Conservation (phyloP, 1,140 invertebrate species). For the Coenobita brevimanus region DNA sequence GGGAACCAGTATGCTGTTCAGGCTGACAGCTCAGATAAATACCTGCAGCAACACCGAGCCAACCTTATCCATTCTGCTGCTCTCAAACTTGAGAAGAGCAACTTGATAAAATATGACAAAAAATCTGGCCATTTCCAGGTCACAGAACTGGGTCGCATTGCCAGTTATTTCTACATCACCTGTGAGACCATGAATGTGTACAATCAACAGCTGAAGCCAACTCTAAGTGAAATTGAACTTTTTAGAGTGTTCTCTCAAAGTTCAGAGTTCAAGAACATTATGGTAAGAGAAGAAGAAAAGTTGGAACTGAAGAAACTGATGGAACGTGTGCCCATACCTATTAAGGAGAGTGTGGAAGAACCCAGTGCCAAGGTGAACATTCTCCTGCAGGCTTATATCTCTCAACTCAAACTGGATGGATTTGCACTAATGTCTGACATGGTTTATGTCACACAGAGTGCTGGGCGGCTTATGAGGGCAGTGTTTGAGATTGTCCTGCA, state of each 20-base stretch:
- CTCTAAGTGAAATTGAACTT: slow-evolving; percentile 97
- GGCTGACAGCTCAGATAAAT: slow-evolving; percentile 90
- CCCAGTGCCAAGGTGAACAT: slow-evolving; percentile 98
- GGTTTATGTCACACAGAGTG: slow-evolving; percentile 99
- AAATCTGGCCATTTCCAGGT: slow-evolving; percentile 85
- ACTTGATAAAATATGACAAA: slow-evolving; percentile 95
- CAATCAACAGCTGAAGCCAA: slow-evolving; percentile 97
- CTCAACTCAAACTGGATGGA: slow-evolving; percentile 97
- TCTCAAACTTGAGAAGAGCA: slow-evolving; percentile 90
- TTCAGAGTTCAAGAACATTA: slow-evolving; percentile 92
- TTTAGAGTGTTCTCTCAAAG: slow-evolving; percentile 99
- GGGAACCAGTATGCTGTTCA: slow-evolving; percentile 87
- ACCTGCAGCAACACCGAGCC: slow-evolving; percentile 91
- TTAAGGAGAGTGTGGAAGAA: slow-evolving; percentile 99
- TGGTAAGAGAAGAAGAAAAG: slow-evolving; percentile 98
- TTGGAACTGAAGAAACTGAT: slow-evolving; percentile 97
- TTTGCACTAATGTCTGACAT: slow-evolving; percentile 99
- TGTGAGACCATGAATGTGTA: slow-evolving; percentile 97
- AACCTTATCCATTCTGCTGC: slow-evolving; percentile 98
- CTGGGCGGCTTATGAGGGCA: slow-evolving; percentile 93
- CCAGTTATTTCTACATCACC: slow-evolving; percentile 98
- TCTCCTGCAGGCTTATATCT: slow-evolving; percentile 97
- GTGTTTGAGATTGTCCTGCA: slow-evolving; percentile 96
- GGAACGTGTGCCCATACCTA: slow-evolving; percentile 98
- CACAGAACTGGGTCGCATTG: slow-evolving; percentile 96